Conservation (phyloP, 1,140 invertebrate genomes). For the Vollenhovia emeryi region DNA sequence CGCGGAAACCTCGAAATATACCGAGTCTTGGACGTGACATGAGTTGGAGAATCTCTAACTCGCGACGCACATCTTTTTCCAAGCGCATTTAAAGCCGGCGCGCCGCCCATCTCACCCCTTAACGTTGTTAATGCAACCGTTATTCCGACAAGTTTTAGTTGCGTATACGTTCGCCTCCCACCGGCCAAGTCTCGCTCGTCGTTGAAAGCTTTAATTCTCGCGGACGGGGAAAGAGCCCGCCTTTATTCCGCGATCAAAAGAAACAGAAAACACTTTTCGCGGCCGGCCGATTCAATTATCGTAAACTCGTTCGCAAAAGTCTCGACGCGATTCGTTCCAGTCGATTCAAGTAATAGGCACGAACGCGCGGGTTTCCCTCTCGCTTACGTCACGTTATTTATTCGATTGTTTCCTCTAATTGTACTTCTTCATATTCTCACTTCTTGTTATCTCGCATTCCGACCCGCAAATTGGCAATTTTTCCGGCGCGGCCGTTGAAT, state of each 20-base stretch:
- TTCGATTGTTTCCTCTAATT: constrained; percentile 3
- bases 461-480: constrained; percentile 22
- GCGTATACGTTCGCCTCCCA: background rate
- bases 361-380: background rate
- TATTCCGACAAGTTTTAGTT: background rate
- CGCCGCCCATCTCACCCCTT: background rate
- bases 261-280: constrained; percentile 19
- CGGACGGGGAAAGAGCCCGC: background rate
- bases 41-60: background rate
- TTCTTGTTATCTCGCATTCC: constrained; percentile 10
- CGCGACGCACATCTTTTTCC: background rate
- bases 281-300: constrained; percentile 13
- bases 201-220: constrained; percentile 24
- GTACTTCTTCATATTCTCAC: background rate
- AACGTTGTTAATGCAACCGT: background rate
- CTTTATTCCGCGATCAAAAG: constrained; percentile 18
- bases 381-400: background rate
- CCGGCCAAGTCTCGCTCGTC: background rate
- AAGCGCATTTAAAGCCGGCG: background rate
- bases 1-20: background rate
- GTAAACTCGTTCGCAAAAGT: background rate
- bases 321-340: background rate
- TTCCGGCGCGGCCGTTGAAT: background rate
- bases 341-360: background rate
- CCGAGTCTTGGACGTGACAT: background rate